Evolutionary conservation across 2,888 invertebrate species (phyloP).

Genomic region (Tetranychus piercei): DNA sequence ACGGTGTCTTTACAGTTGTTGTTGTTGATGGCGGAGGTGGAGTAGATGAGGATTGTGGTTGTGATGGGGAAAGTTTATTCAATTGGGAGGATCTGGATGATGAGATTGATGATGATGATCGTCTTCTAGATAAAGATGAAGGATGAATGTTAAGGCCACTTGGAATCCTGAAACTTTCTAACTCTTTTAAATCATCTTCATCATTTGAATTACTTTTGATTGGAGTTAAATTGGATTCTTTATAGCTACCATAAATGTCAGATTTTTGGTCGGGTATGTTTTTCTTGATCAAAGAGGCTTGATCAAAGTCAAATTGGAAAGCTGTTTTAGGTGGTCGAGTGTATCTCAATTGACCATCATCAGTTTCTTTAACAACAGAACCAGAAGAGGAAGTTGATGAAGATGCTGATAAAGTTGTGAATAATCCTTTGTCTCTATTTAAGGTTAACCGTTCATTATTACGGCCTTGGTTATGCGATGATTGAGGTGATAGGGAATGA

Average conservation of each 20-base stretch:
- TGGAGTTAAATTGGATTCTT: background rate
- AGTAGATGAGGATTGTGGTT: background rate
- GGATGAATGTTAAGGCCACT: background rate
- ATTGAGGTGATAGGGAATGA: background rate
- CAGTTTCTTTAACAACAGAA: background rate
- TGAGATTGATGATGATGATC: background rate
- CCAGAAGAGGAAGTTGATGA: background rate
- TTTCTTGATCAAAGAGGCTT: background rate
- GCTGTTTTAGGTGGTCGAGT: slow-evolving; percentile 4
- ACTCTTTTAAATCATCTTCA: background rate
- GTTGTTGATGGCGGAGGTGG: background rate
- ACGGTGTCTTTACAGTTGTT: background rate
- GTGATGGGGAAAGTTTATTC: background rate
- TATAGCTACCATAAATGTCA: background rate
- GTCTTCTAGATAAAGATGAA: background rate
- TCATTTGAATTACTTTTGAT: slow-evolving; percentile 6
- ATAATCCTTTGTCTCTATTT: background rate
- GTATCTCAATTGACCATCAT: background rate
- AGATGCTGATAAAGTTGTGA: background rate
- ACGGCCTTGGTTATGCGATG: background rate
- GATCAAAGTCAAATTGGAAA: slow-evolving; percentile 8
- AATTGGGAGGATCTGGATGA: background rate
- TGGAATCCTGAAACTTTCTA: background rate
- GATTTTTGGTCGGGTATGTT: background rate
- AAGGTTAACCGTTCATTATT: background rate